Evolutionary conservation across 2,888 invertebrate species (phyloP), one percentile per base, ranked within the genome.

Genomic region (Drosophila limbata): DNA sequence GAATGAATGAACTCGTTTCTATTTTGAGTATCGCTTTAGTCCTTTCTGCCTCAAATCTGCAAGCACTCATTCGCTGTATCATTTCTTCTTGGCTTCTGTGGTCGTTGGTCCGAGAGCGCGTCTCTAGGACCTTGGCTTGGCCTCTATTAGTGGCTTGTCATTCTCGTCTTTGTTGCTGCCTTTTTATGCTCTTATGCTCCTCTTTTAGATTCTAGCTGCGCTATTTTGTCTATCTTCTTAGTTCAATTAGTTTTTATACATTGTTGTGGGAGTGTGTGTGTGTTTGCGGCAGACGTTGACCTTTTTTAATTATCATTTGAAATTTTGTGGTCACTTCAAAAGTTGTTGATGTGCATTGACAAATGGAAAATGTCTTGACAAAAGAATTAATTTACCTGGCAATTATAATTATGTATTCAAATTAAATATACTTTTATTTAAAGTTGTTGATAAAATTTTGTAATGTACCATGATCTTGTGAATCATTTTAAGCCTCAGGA

Each of bases 251-350:
- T 15, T 19, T 13, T 42, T 59, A 17, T 42, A 47, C 45, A 57
- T n/a, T 40, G n/a, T 35, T 48, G 37, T 40, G 35, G 4, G 33
- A 15, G 42, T 35, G 44, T 59, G 28, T 40, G 39, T 28, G 44
- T 45, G 47, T 68, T 42, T 44, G 35, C 60, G 79, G 59, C 69
- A 67, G 71, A 59, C 77, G 64, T 69, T 81, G 82, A 81, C 73
- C 79, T 82, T 76, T 51, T 65, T n/a, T n/a, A n/a, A 82, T 79
- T 76, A 69, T 73, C 79, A 73, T 81, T 73, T 79, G 79, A 78
- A 72, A 74, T 81, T 78, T 77, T 60, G 60, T 59, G 69, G 60
- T 59, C 56, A 60, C 45, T 63, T 70, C 53, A 56, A 61, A 64
- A 77, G 70, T 67, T 51, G 51, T 39, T 19, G 42, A 2, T 21